These are phyloP conservation scores for Achroia grisella DNA, from an alignment of 1,140 invertebrate genomes.

Conservation along the genomic window DNA sequence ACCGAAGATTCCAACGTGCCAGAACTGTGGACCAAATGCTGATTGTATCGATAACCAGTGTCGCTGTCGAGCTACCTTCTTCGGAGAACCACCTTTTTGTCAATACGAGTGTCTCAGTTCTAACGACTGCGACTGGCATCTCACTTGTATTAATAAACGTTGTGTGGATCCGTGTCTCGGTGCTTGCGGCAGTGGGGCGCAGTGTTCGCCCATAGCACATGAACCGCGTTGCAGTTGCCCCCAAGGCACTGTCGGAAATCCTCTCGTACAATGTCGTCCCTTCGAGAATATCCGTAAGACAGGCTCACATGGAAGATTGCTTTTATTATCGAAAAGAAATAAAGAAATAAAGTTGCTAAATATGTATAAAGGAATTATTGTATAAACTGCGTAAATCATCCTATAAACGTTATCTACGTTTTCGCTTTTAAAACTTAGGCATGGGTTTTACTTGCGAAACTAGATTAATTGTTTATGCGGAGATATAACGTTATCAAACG, in stretches of 20 bases:
- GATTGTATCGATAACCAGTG: conserved; percentile 77
- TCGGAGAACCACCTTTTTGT: conserved; percentile 81
- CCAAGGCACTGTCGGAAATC: conserved; percentile 72
- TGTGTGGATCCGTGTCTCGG: conserved; percentile 85
- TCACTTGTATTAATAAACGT: conserved; percentile 81
- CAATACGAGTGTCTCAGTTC: conserved; percentile 81
- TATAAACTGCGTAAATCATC: neutral
- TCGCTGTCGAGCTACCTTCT: conserved; percentile 76
- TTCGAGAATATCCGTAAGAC: conserved; percentile 61
- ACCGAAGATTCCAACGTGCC: conserved; percentile 75
- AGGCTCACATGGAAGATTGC: conserved; percentile 57
- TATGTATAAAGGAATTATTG: neutral
- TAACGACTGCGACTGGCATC: conserved; percentile 78
- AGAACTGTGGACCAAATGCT: conserved; percentile 79
- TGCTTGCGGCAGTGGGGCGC: conserved; percentile 79
- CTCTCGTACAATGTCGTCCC: conserved; percentile 74
- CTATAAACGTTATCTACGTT: conserved; percentile 27
- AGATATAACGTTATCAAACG: conserved; percentile 12
- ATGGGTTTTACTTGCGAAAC: conserved; percentile 67
- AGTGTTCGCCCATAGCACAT: conserved; percentile 82
- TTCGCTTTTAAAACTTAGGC: conserved; percentile 70
- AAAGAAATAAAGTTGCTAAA: neutral
- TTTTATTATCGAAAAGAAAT: conserved; percentile 22
- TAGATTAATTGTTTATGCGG: conserved; percentile 28
- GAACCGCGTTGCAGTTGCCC: conserved; percentile 85